Conservation (phyloP, 2,797 vertebrate species). For the Cheirogaleus major region DNA sequence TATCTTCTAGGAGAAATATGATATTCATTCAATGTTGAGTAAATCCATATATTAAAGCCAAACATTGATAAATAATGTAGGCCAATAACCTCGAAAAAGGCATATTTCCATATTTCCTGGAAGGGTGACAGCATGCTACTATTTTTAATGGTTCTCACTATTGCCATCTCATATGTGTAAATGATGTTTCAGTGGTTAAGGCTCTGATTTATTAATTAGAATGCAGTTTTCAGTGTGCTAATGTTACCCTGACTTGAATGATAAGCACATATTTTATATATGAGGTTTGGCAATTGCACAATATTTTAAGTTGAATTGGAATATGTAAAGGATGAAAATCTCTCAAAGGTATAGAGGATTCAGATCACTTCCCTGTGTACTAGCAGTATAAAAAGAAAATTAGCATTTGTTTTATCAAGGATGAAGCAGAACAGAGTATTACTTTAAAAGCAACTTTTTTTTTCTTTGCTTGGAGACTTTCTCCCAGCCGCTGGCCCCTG, state of each 20-base stretch:
- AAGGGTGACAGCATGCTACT: constrained; percentile 73
- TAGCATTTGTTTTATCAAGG: constrained; percentile 76
- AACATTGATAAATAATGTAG: constrained; percentile 82
- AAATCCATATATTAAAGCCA: constrained; percentile 79
- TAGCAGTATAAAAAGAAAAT: constrained; percentile 73
- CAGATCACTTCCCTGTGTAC: constrained; percentile 62
- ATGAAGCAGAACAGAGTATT: constrained; percentile 31
- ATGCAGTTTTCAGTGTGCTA: constrained; percentile 69
- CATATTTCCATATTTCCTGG: constrained; percentile 78
- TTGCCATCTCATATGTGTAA: constrained; percentile 71
- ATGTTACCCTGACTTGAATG: constrained; percentile 71
- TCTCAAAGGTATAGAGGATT: constrained; percentile 71
- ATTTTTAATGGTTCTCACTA: constrained; percentile 66
- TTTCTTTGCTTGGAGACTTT: not conserved
- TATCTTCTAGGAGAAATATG: constrained; percentile 74
- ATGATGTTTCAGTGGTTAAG: constrained; percentile 68
- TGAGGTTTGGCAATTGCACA: constrained; percentile 66
- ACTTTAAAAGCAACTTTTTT: constrained; percentile 16
- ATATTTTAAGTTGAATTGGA: constrained; percentile 71
- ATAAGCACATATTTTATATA: constrained; percentile 79
- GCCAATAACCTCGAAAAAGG: constrained; percentile 69
- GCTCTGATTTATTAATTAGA: constrained; percentile 81
- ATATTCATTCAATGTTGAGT: constrained; percentile 77
- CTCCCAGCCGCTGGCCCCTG: not conserved
- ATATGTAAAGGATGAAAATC: constrained; percentile 68